Percentiles rank a stretch among this genome's conserved stretches.
These are phyloP conservation scores for Ahaetulla prasina DNA, from an alignment of 2,113 vertebrate species.

Conservation along the genomic window DNA sequence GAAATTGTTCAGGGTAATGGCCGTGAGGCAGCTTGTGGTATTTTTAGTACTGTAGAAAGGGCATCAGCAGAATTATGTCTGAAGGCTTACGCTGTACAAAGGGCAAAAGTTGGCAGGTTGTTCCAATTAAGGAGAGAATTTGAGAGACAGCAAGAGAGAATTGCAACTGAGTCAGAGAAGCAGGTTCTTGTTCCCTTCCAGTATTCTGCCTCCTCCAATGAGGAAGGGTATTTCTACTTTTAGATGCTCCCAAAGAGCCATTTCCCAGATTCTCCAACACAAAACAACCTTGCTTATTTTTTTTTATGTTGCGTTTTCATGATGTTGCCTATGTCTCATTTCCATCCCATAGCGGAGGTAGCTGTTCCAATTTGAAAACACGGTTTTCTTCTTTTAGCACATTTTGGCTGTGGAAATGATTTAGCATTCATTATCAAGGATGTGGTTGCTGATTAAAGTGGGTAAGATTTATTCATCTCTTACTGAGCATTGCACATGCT, in stretches of 20 bases:
- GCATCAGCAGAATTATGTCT: conserved; percentile 7
- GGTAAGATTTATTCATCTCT: background rate
- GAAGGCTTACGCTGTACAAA: background rate
- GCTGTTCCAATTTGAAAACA: background rate
- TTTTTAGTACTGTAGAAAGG: background rate
- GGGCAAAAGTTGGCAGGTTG: background rate
- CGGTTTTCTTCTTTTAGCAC: background rate
- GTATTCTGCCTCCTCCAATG: background rate
- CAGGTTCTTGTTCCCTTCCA: background rate
- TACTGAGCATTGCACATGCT: background rate
- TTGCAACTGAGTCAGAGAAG: background rate
- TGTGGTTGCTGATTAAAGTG: background rate
- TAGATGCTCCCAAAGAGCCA: background rate
- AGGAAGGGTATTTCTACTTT: background rate
- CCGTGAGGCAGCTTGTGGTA: background rate
- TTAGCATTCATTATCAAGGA: background rate
- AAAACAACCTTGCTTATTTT: background rate
- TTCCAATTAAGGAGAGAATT: background rate
- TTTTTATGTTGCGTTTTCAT: background rate
- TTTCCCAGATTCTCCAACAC: background rate
- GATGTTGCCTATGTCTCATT: background rate
- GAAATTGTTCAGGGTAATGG: conserved; percentile 40
- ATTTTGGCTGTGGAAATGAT: background rate
- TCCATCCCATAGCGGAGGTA: background rate
- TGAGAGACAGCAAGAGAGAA: background rate